Conservation (phyloP, 2,113 vertebrate genomes). For the Campylomormyrus numenius region DNA sequence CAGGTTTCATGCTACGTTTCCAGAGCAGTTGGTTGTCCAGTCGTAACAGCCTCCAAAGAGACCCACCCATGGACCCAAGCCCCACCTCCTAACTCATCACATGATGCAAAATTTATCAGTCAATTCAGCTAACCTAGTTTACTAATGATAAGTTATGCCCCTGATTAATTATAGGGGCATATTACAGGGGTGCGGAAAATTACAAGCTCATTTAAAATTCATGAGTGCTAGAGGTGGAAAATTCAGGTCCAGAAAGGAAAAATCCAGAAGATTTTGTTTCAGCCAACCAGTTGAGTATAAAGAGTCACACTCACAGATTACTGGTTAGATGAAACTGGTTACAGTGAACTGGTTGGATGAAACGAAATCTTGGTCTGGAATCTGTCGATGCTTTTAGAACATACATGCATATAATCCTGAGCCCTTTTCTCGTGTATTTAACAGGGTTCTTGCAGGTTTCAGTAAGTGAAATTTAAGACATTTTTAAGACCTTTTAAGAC, state of each 20-base stretch:
- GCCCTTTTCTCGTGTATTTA: not conserved
- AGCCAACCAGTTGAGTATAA: no score
- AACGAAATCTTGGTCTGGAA: not conserved
- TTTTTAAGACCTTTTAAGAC: no score
- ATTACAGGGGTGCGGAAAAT: not conserved
- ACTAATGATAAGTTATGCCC: not conserved
- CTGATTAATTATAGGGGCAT: not conserved
- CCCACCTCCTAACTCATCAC: not conserved
- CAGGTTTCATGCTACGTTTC: not conserved
- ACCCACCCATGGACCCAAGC: not conserved
- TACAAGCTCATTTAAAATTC: not conserved
- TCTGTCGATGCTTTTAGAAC: not conserved
- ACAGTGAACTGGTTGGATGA: no score
- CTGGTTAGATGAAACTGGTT: no score
- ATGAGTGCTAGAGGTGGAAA: not conserved
- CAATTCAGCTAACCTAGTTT: not conserved
- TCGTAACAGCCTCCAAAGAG: not conserved
- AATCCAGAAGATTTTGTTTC: no score
- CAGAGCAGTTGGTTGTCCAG: not conserved
- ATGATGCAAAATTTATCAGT: not conserved
- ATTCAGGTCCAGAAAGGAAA: no score
- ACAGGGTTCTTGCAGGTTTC: no score
- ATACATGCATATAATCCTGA: not conserved
- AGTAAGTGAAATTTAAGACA: no score
- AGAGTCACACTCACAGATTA: no score